Conservation (phyloP, 2,888 invertebrate genomes). For the Leuctra nigra region DNA sequence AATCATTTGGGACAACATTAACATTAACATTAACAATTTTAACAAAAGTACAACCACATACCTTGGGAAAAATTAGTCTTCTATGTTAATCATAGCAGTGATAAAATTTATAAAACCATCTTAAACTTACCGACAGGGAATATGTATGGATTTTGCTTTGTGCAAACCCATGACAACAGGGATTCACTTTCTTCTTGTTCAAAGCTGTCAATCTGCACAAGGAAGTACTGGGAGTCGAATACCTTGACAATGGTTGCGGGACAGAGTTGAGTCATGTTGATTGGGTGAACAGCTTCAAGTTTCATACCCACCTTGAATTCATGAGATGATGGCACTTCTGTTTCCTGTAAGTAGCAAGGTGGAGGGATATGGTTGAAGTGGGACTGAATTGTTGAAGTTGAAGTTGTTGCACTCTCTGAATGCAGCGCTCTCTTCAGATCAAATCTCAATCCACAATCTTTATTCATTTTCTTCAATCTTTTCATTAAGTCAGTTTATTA, state of each 20-base stretch:
- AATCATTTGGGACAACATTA: conserved; percentile 7
- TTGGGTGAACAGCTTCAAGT: conserved; percentile 65
- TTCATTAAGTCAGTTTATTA: too few relatives aligned
- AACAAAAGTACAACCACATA: too few relatives aligned
- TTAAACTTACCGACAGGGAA: conserved; percentile 46
- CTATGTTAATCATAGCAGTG: not conserved
- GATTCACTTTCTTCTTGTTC: conserved; percentile 18
- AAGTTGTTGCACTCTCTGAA: too few relatives aligned
- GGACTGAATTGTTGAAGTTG: too few relatives aligned
- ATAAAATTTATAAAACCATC: not conserved
- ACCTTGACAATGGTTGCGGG: conserved; percentile 66
- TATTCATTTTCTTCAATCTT: too few relatives aligned
- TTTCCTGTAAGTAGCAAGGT: too few relatives aligned
- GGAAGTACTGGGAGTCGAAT: conserved; percentile 57
- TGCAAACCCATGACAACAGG: conserved; percentile 47
- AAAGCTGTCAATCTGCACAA: conserved; percentile 53
- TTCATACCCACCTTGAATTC: conserved; percentile 64
- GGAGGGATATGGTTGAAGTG: too few relatives aligned
- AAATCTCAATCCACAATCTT: too few relatives aligned
- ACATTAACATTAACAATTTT: too few relatives aligned
- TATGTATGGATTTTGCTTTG: conserved; percentile 53
- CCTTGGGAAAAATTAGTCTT: too few relatives aligned
- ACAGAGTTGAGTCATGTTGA: conserved; percentile 57
- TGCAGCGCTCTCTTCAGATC: too few relatives aligned
- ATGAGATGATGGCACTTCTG: conserved; percentile 40